Base-by-base conservation (phyloP, 2,888 invertebrate genomes). In the Clunio marinus region DNA sequence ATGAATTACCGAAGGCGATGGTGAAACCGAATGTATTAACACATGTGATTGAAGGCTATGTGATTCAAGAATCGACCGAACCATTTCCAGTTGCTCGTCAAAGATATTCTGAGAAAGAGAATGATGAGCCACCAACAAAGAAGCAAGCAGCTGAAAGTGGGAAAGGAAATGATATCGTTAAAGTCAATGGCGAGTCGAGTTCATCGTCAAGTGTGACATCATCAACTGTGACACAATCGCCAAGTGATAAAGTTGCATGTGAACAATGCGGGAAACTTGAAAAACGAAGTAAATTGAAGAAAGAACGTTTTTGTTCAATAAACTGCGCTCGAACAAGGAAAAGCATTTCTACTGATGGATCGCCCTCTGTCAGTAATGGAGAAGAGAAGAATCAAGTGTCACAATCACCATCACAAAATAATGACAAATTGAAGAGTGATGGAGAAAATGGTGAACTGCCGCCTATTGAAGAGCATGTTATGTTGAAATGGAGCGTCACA, bases 41-140 rank as follows among this genome's bases (percentile, higher is more conserved):
- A 0, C 97, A 97, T 77, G 93, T 96, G 24, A 96, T 97, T 71
- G 96, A 96, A 77, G 96, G 96, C 65, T 96, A 94, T 78, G 92
- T 97, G 5, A 96, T 97, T 72, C 95, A 96, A 77, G 97, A 97
- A 81, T 93, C 92, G 1, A 89, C 88, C 1, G 93, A 93, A 78
- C 93, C 93, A 0, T 93, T 93, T 75, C 91, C 93, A 69, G 92
- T 95, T 63, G 90, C 84, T 74, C 71, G 83, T 75, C 73, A 82
- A 77, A 72, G 83, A 76, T 75, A 84, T 79, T 72, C 85, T 72
- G 82, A 87, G 75, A 82, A 87, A 78, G 82, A 84, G 59, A 77
- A 78, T 46, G 89, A 89, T 68, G 92, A 91, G 76, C 89, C 90
- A n/a, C 87, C 89, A 60, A 85, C 89, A 88, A 82, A 66, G 17